Conservation (phyloP, 2,113 vertebrate species). For the Penelope pileata region DNA sequence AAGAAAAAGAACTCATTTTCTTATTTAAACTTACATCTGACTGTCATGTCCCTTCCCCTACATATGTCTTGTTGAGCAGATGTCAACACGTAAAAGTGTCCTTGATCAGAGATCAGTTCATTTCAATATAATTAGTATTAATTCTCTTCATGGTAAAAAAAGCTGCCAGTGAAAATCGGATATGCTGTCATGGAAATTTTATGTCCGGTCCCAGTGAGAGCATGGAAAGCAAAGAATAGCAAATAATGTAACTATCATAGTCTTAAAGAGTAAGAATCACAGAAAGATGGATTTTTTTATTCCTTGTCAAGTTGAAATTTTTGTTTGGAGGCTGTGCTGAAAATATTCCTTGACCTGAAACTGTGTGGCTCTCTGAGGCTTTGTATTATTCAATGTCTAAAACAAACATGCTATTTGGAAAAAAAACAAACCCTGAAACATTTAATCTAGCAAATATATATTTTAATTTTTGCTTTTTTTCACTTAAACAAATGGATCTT, state of each 20-base stretch:
- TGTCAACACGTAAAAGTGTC: not conserved
- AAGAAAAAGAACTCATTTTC: not conserved
- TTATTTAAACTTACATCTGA: not conserved
- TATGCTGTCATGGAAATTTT: not conserved
- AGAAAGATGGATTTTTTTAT: not conserved
- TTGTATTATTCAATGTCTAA: not conserved
- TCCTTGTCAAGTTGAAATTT: not conserved
- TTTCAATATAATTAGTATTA: not conserved
- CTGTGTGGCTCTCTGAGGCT: not conserved
- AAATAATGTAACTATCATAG: not conserved
- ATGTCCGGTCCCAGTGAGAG: not conserved
- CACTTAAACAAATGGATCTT: not conserved
- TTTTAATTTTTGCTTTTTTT: not conserved
- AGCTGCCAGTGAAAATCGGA: not conserved
- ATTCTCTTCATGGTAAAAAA: not conserved
- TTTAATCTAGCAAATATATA: not conserved
- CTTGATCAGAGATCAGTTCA: not conserved
- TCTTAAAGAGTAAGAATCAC: not conserved
- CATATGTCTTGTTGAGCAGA: not conserved
- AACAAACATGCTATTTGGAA: not conserved
- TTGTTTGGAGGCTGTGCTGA: not conserved
- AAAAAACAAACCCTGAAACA: not conserved
- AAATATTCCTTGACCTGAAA: not conserved
- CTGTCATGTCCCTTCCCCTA: not conserved
- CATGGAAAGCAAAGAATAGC: not conserved